phyloP scores from a whole-genome alignment of 2,888 invertebrate genomes.

The Leuctra nigra region DNA sequence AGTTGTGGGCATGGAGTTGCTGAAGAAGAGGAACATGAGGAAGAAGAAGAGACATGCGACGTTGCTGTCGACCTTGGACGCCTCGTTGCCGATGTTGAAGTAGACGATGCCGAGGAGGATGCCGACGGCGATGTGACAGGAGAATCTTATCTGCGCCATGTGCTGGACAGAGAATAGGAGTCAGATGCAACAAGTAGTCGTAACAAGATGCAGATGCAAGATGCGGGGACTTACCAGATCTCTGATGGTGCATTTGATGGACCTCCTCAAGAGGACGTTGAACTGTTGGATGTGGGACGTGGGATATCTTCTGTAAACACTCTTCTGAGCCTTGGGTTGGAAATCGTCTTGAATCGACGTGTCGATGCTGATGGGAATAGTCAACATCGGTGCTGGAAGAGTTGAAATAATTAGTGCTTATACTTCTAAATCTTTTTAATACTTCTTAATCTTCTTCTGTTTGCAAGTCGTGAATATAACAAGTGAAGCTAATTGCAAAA shows the following conservation, averaged over 20 bases:
- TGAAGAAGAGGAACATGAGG: constrained; percentile 53
- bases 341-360: background rate
- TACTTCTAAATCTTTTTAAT: too few species aligned
- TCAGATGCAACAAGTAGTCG: background rate
- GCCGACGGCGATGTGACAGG: constrained; percentile 48
- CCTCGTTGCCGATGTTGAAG: constrained; percentile 51
- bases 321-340: background rate
- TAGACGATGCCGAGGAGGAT: constrained; percentile 51
- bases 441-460: too few species aligned
- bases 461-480: too few species aligned
- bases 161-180: constrained; percentile 34
- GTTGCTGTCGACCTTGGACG: constrained; percentile 48
- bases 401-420: too few species aligned
- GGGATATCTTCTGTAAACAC: constrained; percentile 21
- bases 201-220: constrained; percentile 37
- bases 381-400: constrained; percentile 4
- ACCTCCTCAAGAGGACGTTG: constrained; percentile 45
- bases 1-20: constrained; percentile 57
- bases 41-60: constrained; percentile 54
- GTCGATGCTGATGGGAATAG: background rate
- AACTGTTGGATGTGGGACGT: constrained; percentile 37
- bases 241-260: constrained; percentile 40
- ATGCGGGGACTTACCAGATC: constrained; percentile 43
- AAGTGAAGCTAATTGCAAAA: too few species aligned
- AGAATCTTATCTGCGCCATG: constrained; percentile 44